Base-by-base conservation (phyloP, 2,888 invertebrate species). In the Eupelmus urozonus region DNA sequence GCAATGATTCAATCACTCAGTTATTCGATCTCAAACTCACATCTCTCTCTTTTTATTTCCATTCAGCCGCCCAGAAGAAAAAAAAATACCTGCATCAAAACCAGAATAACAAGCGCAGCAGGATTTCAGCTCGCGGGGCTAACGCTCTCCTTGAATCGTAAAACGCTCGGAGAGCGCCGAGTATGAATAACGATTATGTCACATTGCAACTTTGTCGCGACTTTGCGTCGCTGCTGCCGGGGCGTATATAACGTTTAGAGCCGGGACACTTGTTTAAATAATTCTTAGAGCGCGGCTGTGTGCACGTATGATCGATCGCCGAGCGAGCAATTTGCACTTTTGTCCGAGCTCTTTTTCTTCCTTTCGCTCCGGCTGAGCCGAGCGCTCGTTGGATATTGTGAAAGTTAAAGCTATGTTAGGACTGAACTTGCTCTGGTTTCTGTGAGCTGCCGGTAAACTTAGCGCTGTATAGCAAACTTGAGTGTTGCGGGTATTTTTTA, bases 111-210 rank as follows among this genome's bases (percentile, higher is more conserved):
- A 49, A 65, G 63, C 25, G 66, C 66, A 53, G 66, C 55, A 25
- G 42, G 67, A 55, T 55, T 55, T 55, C n/a, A 55, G n/a, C n/a
- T n/a, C 42, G 53, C 42, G 20, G 53, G 53, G 66, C 66, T 66
- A 69, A 45, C 18, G 45, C 42, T 70, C 59, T 70, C 59, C 49
- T 49, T 45, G 62, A 72, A 72, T 62, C 53, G 2, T 53, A 62
- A 40, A 72, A 71, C 23, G 29, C n/a, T n/a, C n/a, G 20, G 45
- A 18, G 29, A 25, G 70, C 59, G 16, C 55, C 42, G 27, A 23
- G 69, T 59, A 25, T 53, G 71, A 71, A 71, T 71, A 62, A 72
- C 53, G 71, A 72, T 74, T 74, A 74, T 74, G 66, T 67, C 67
- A 74, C 51, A 57, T 29, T 34, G 59, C 67, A 67, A 60, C 74